Percentiles rank a stretch among this genome's conserved stretches.
Evolutionary conservation across 2,113 vertebrate genomes (phyloP).

Genomic region (Stomatorhinus ivindoensis): DNA sequence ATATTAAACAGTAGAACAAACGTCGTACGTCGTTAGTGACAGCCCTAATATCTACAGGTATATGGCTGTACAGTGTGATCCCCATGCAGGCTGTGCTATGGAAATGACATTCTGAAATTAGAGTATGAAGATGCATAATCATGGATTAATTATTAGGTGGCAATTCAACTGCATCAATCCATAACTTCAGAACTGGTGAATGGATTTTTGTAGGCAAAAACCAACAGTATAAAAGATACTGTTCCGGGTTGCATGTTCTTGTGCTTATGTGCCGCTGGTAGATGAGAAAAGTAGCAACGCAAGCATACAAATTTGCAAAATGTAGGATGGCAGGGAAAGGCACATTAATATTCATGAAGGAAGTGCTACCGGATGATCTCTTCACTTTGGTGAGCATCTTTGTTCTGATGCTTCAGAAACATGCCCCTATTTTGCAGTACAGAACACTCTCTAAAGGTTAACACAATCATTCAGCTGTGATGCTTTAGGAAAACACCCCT

Average conservation of each 20-base stretch:
- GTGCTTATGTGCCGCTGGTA: not conserved
- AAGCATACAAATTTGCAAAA: not conserved
- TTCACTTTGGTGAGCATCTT: not conserved
- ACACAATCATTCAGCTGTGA: not conserved
- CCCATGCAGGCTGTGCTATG: not conserved
- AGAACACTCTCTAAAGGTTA: not conserved
- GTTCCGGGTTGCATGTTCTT: not conserved
- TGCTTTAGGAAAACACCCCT: not conserved
- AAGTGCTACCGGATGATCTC: not conserved
- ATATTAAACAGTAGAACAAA: too few relatives aligned
- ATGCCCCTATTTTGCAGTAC: not conserved
- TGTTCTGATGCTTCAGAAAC: not conserved
- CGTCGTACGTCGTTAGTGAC: too few relatives aligned
- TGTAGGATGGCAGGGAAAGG: not conserved
- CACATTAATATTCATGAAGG: not conserved
- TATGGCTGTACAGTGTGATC: not conserved
- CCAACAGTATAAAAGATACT: not conserved
- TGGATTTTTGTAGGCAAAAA: not conserved
- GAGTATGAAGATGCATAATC: not conserved
- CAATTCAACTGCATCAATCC: not conserved
- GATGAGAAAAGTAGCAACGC: not conserved
- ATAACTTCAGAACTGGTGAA: not conserved
- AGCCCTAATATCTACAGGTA: not conserved
- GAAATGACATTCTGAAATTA: not conserved
- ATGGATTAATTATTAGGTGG: not conserved